phyloP scores from a whole-genome alignment of 2,888 invertebrate genomes.

The Agriopis marginaria region DNA sequence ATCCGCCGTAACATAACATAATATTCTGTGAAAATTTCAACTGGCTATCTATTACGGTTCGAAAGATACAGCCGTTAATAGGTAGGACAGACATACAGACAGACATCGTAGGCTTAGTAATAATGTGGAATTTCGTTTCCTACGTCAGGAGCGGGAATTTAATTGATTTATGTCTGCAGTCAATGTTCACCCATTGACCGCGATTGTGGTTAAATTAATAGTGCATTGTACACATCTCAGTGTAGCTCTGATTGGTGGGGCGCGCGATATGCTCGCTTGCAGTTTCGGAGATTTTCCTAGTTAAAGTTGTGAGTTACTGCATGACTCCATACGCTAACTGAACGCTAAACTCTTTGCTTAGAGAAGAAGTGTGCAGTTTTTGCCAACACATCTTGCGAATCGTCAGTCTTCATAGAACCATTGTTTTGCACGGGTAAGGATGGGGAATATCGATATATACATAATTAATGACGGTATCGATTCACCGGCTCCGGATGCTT shows the following conservation, averaged over 20 bases:
- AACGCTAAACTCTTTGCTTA: too few relatives aligned
- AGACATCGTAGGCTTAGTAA: too few relatives aligned
- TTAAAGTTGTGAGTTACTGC: too few relatives aligned
- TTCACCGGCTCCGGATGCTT: background rate
- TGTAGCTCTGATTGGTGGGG: too few relatives aligned
- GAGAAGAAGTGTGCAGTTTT: too few relatives aligned
- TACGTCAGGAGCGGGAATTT: background rate
- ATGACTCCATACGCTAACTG: too few relatives aligned
- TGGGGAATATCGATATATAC: background rate
- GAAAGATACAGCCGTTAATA: too few relatives aligned
- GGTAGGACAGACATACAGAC: too few relatives aligned
- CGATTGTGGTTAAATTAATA: background rate
- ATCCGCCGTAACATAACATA: too few relatives aligned
- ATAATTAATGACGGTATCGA: background rate
- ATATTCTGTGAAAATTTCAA: too few relatives aligned
- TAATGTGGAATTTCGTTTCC: background rate
- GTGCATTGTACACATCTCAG: background rate
- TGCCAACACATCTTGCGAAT: background rate
- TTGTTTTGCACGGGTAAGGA: background rate
- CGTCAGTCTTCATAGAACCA: background rate
- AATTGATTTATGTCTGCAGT: slow-evolving; percentile 10
- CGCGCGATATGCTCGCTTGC: background rate
- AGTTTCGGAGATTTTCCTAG: too few relatives aligned
- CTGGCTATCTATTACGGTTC: too few relatives aligned
- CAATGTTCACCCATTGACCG: slow-evolving; percentile 5